Conservation (phyloP, 2,113 vertebrate genomes). For the Saguinus imperator region DNA sequence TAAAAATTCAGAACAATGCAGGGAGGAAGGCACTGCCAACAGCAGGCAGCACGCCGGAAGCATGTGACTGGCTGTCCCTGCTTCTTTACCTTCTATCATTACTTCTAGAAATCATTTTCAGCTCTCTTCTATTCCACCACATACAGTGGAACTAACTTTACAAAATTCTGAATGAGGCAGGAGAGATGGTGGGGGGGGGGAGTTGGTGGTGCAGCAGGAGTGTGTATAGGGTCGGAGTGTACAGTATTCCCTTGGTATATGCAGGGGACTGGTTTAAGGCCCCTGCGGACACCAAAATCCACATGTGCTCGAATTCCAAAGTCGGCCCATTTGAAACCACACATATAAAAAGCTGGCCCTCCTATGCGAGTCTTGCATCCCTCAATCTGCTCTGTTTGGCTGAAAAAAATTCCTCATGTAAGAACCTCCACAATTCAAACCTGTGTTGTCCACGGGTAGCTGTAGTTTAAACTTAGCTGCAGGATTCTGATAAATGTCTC, state of each 20-base stretch:
- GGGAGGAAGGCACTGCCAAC: fast-evolving
- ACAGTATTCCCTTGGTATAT: not conserved
- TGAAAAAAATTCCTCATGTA: not conserved
- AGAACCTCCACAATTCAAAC: not conserved
- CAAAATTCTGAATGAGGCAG: not conserved
- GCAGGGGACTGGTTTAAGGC: not conserved
- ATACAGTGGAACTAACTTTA: fast-evolving
- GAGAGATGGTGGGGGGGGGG: too few relatives aligned
- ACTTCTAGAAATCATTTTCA: not conserved
- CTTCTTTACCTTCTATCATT: fast-evolving
- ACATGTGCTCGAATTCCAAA: not conserved
- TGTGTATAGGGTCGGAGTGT: fast-evolving
- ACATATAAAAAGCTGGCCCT: not conserved
- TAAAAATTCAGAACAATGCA: not conserved
- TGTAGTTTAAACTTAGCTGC: too few relatives aligned
- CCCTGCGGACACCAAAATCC: not conserved
- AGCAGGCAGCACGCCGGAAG: fast-evolving
- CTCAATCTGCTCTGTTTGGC: not conserved
- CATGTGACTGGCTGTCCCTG: fast-evolving
- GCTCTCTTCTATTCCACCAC: fast-evolving
- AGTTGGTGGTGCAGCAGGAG: fast-evolving
- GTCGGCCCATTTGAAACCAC: not conserved
- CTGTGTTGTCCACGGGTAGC: not conserved
- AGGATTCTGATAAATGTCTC: too few relatives aligned
- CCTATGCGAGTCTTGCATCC: not conserved